These are phyloP conservation scores for Brachionus paranguensis DNA, from an alignment of 1,140 invertebrate species.

Conservation along the genomic window DNA sequence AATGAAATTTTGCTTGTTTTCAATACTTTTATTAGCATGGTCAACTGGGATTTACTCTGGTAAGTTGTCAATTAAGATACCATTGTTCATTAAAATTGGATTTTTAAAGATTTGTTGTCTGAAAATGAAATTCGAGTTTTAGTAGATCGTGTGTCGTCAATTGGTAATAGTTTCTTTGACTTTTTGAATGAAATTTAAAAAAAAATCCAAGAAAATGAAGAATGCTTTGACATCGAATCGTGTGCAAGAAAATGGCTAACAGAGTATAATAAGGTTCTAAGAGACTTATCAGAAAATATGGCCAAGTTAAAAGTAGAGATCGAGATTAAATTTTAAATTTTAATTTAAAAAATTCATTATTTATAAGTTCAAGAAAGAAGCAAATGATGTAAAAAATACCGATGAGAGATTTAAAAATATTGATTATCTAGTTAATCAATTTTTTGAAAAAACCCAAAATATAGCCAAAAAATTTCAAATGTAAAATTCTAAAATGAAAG, in stretches of 20 bases:
- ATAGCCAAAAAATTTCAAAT: background rate
- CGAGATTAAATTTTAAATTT: no score
- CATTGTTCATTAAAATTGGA: background rate
- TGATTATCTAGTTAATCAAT: background rate
- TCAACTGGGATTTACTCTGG: background rate
- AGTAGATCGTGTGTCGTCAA: background rate
- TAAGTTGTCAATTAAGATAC: background rate
- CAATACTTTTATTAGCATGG: background rate
- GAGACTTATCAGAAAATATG: background rate
- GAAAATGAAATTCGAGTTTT: background rate
- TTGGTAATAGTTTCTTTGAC: background rate
- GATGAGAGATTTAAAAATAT: background rate
- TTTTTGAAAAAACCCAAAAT: background rate
- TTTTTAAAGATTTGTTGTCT: background rate
- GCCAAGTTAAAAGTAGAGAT: background rate
- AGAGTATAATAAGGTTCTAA: background rate
- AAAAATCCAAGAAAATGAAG: background rate
- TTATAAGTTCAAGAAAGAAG: constrained; percentile 1
- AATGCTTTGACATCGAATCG: background rate
- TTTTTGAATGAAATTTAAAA: background rate
- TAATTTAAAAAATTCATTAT: background rate
- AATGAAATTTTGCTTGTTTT: background rate
- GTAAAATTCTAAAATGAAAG: background rate
- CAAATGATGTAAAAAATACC: background rate
- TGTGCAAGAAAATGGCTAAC: constrained; percentile 24